Conservation (phyloP, 2,797 vertebrate genomes). For the Syndactyla subalaris region DNA sequence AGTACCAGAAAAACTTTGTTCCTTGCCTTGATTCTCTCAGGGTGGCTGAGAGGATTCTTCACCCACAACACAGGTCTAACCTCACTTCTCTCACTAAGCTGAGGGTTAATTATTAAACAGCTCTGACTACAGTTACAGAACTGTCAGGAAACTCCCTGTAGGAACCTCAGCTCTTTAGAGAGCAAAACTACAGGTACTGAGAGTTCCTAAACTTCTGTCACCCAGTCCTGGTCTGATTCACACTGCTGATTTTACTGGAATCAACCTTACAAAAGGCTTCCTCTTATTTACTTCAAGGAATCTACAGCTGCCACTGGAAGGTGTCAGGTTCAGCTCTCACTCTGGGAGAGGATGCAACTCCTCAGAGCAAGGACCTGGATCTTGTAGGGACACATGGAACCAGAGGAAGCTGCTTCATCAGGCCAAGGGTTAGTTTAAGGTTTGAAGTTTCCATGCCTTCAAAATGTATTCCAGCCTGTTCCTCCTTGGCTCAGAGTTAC, state of each 20-base stretch:
- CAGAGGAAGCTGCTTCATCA: not conserved
- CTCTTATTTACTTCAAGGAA: not conserved
- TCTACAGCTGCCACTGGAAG: not conserved
- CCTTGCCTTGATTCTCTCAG: not conserved
- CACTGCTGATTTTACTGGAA: not conserved
- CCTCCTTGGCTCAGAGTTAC: not conserved
- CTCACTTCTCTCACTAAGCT: not conserved
- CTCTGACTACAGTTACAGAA: not conserved
- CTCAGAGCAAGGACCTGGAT: not conserved
- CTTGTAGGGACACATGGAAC: not conserved
- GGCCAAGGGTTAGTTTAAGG: not conserved
- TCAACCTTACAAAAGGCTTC: not conserved
- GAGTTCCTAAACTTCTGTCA: not conserved
- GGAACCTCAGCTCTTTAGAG: not conserved
- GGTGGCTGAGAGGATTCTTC: not conserved
- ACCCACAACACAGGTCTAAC: not conserved
- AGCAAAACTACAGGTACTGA: not conserved
- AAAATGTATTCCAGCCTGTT: not conserved
- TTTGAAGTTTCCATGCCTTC: not conserved
- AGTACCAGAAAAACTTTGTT: not conserved
- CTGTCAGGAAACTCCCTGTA: not conserved
- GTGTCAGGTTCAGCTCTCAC: not conserved
- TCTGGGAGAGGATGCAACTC: not conserved
- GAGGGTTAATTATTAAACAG: not conserved
- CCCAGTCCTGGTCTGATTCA: not conserved